Base-by-base conservation (phyloP, 2,113 vertebrate genomes). In the Oncorhynchus mykiss region DNA sequence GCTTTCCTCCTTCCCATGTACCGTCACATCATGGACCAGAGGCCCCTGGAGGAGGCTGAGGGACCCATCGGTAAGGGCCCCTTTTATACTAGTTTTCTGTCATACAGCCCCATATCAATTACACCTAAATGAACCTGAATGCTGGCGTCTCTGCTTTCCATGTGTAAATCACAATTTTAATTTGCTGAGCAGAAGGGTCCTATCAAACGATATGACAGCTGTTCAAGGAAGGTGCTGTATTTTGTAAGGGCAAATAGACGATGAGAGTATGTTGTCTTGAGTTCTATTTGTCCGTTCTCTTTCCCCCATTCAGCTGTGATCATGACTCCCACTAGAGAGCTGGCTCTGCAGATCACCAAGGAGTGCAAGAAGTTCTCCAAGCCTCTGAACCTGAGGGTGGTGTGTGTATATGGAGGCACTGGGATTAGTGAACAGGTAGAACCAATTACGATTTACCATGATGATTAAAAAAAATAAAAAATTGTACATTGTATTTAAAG, bases 351-450 rank as follows among this genome's bases (percentile, higher is more conserved):
- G 79, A 99, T 99, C 85, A 98, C 98, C 80, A 99, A 99, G 89
- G 98, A 99, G 88, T 99, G 97, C 51, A 99, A 99, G 94, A 99
- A 99, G 85, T 99, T 99, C 92, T 98, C 98, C 1, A 99, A 99
- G 89, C 91, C 95, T 0, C 94, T 99, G 86, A 95, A 93, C 0
- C 95, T 99, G 83, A 88, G 96, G 79, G 98, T 98, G 90, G 98
- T 99, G 72, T 99, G 98, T 93, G 98, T 99, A 72, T 99, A 99
- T 76, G 98, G 98, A 86, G 98, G 98, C 88, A 99, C 98, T 3
- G 98, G 98, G 75, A 99, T 99, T 92, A 99, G 98, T 74, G 98
- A 99, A 76, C 98, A 99, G 97, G 98, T 99, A 89, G 0, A 0
- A 16, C 14, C 14, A 39, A 39, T 39, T 39, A 9, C 7, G 2